phyloP scores from a whole-genome alignment of 2,113 vertebrate genomes.

The Cairina moschata region DNA sequence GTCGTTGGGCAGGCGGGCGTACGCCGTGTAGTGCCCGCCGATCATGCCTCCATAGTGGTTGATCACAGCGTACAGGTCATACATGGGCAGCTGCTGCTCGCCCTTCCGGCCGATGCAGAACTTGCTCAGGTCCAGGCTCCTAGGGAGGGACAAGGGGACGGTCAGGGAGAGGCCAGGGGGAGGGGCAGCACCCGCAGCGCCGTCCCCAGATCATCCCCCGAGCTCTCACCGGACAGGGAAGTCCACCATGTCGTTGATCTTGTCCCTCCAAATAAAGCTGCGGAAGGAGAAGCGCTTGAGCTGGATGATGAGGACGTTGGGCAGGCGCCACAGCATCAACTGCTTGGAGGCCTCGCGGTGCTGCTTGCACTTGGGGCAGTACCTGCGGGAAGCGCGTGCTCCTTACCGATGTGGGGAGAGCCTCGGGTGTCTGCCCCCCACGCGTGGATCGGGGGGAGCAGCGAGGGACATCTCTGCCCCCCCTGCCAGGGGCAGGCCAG shows the following conservation, averaged over 20 bases:
- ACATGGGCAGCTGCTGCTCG: conserved; percentile 91
- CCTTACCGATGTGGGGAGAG: rapidly evolving
- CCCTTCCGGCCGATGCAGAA: conserved; percentile 98
- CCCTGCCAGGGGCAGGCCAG: neutral
- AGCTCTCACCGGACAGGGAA: conserved; percentile 91
- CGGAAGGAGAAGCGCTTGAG: conserved; percentile 99
- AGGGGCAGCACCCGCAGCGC: neutral
- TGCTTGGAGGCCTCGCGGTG: conserved; percentile 97
- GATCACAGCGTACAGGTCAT: conserved; percentile 96
- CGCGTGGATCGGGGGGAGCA: neutral
- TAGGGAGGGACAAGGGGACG: neutral
- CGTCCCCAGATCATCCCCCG: rapidly evolving
- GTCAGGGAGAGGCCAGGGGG: neutral
- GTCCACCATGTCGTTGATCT: conserved; percentile 99
- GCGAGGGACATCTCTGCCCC: neutral
- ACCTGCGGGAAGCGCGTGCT: conserved; percentile 71
- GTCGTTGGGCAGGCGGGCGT: conserved; percentile 92
- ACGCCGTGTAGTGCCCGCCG: conserved; percentile 97
- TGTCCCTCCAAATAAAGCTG: conserved; percentile 99
- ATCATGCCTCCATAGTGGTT: conserved; percentile 99
- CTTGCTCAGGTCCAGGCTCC: conserved; percentile 95
- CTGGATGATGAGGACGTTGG: conserved; percentile 96
- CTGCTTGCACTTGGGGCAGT: conserved; percentile 97
- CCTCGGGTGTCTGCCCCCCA: neutral
- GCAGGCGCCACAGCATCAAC: conserved; percentile 94